A percentile compares a stretch with the other conserved stretches of the same genome.
phyloP scores from a whole-genome alignment of 1,140 invertebrate genomes.

The Bombyx mandarina region DNA sequence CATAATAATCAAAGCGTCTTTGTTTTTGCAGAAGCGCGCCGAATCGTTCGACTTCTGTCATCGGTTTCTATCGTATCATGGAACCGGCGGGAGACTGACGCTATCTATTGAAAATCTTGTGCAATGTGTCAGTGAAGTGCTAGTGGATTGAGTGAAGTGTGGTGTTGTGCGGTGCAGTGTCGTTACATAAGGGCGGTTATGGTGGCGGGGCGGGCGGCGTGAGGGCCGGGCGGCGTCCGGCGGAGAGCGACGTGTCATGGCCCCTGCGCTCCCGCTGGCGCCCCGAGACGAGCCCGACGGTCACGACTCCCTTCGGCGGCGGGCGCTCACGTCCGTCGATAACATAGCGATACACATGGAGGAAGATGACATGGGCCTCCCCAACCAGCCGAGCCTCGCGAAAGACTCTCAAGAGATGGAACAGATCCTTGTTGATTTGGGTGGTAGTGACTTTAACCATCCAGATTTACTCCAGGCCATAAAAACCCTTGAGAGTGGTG shows the following conservation, averaged over 20 bases:
- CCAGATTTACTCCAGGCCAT: slow-evolving; percentile 77
- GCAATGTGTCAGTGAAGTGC: slow-evolving; percentile 29
- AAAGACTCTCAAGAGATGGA: slow-evolving; percentile 72
- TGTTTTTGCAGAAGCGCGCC: slow-evolving; percentile 58
- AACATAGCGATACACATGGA: slow-evolving; percentile 74
- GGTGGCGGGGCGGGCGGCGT: slow-evolving; percentile 47
- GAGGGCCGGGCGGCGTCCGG: slow-evolving; percentile 55
- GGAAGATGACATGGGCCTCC: slow-evolving; percentile 78
- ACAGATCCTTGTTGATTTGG: slow-evolving; percentile 72
- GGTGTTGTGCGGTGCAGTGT: slow-evolving; percentile 21
- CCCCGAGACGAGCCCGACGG: slow-evolving; percentile 37
- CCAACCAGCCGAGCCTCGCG: slow-evolving; percentile 54
- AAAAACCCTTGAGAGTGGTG: slow-evolving; percentile 75
- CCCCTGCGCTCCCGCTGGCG: slow-evolving; percentile 73
- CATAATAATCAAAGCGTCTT: slow-evolving; percentile 20
- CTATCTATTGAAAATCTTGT: slow-evolving; percentile 25
- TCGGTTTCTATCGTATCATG: slow-evolving; percentile 7
- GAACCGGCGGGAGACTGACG: slow-evolving; percentile 48
- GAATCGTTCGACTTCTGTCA: slow-evolving; percentile 13
- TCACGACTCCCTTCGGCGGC: slow-evolving; percentile 29
- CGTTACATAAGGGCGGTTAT: slow-evolving; percentile 58
- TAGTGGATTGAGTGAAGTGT: slow-evolving; percentile 35
- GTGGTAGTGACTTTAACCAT: slow-evolving; percentile 69
- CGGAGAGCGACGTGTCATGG: slow-evolving; percentile 67
- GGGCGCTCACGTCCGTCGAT: slow-evolving; percentile 60